Evolutionary conservation across 37 sponge, comb jelly and placozoan genomes (phyloP).

Genomic region (Trichoplax adhaerens): DNA sequence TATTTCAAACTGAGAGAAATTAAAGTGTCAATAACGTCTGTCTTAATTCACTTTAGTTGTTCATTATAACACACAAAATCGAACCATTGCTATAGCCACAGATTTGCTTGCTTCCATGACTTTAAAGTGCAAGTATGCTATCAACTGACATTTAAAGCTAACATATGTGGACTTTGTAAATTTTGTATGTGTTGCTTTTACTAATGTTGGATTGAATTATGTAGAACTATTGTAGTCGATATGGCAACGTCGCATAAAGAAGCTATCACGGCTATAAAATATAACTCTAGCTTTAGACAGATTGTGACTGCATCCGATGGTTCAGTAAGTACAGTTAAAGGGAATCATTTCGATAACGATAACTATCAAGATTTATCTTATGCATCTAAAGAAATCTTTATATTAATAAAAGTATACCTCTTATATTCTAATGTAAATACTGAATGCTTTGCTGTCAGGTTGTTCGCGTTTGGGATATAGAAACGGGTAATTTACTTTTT

Average conservation of each 20-base stretch:
- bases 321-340: constrained; percentile 29
- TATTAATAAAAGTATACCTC: too few relatives aligned
- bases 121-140: background rate
- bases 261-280: constrained; percentile 25
- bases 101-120: constrained; percentile 8
- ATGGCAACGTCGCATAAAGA: background rate
- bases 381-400: too few relatives aligned
- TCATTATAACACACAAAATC: constrained; percentile 8
- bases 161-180: too few relatives aligned
- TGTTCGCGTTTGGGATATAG: constrained; percentile 72
- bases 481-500: constrained; percentile 41
- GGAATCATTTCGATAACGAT: too few relatives aligned
- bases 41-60: background rate
- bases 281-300: constrained; percentile 54
- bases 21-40: too few relatives aligned
- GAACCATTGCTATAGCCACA: constrained; percentile 16
- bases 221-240: too few relatives aligned
- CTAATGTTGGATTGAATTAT: too few relatives aligned
- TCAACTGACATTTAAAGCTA: too few relatives aligned
- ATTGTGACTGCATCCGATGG: constrained; percentile 57
- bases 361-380: too few relatives aligned
- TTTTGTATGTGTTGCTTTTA: too few relatives aligned
- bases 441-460: constrained; percentile 23
- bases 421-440: too few relatives aligned
- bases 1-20: too few relatives aligned